phyloP scores from a whole-genome alignment of 1,140 invertebrate species.

The Diorhabda elongata region DNA sequence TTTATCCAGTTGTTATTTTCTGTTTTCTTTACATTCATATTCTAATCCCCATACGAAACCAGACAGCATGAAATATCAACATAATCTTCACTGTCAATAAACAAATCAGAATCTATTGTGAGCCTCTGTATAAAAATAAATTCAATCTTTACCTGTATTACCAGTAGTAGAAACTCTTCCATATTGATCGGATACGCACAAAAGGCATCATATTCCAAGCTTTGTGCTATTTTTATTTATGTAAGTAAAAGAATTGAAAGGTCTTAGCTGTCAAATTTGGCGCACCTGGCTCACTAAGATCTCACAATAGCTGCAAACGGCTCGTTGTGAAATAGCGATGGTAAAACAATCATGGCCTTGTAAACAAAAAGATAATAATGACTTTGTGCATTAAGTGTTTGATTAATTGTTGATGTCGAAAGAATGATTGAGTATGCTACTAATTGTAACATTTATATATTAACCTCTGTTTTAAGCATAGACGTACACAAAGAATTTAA shows the following conservation, averaged over 20 bases:
- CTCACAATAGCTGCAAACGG: neutral
- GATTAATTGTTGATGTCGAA: conserved; percentile 2
- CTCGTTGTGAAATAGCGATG: neutral
- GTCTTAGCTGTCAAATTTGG: neutral
- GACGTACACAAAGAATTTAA: too few relatives aligned
- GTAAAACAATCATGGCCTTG: neutral
- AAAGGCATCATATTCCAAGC: neutral
- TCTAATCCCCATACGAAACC: neutral
- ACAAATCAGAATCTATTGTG: neutral
- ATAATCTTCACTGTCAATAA: neutral
- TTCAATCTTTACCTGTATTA: conserved; percentile 2
- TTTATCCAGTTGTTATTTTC: neutral
- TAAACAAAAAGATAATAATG: neutral
- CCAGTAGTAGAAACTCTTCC: conserved; percentile 1
- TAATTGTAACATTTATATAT: neutral
- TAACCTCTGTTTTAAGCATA: too few relatives aligned
- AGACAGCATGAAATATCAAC: conserved; percentile 2
- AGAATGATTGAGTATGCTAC: neutral
- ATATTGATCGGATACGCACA: neutral
- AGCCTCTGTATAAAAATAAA: neutral
- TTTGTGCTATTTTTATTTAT: neutral
- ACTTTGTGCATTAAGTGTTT: conserved; percentile 2
- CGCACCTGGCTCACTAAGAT: conserved; percentile 1
- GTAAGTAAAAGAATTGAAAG: neutral
- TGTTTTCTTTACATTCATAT: conserved; percentile 1